Base-by-base conservation (phyloP, 2,888 invertebrate genomes). In the Lasioglossum zephyrum region DNA sequence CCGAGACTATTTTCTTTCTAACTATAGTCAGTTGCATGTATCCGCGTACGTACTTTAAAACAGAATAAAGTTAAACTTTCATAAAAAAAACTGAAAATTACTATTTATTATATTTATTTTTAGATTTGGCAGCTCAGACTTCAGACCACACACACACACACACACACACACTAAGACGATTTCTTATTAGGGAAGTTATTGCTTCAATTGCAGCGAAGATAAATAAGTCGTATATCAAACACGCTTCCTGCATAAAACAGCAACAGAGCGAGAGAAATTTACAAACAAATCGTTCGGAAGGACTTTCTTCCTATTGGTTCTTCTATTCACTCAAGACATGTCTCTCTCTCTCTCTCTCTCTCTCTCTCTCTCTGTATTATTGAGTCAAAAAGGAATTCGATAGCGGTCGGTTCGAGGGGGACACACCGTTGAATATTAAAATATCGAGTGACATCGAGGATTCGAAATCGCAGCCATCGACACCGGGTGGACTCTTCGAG, bases 381-480 rank as follows among this genome's bases (percentile, higher is more conserved):
- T 26, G 26, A 36, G 75, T 76, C 75, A 76, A 76, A 63, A 44
- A 63, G 47, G 22, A 18, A 26, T n/a, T 44, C 44, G 75, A 36
- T 3, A 39, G 39, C 70, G 47, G 36, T 63, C 18, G 53, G 13
- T 53, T 26, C 36, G 72, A 49, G 72, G 57, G 53, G 8, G 39
- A n/a, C 16, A 4, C 75, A 39, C 18, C 44, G 81, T 76, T 83
- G 60, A 74, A 82, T 84, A 82, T 84, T 74, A 82, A 84, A 82
- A 82, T 84, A 82, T 84, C 77, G 82, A 69, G 77, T 82, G 18
- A 66, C 49, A 69, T 53, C 66, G 66, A 69, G 75, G 49, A 47
- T 60, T 84, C n/a, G 53, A 73, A 81, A 53, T 81, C 72, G 73
- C 31, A 77, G 82, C 73, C 70, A 82, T 74, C 57, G 81, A 84